A percentile compares a stretch with the other conserved stretches of the same genome.
Conservation (phyloP, 2,797 vertebrate species). For the Astyanax mexicanus region DNA sequence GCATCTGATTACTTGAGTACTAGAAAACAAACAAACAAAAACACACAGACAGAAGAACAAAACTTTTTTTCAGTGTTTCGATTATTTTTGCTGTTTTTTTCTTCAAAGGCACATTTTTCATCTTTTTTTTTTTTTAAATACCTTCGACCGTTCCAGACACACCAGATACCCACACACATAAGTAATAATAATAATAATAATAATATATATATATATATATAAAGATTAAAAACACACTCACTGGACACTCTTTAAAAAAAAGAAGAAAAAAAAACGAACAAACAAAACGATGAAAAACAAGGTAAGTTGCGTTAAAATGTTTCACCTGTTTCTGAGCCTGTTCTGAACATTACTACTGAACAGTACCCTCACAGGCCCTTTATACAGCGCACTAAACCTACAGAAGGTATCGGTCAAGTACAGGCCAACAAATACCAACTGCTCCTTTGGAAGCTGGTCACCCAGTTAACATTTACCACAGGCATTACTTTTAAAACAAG, state of each 20-base stretch:
- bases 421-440: no score
- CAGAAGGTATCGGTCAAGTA: neutral
- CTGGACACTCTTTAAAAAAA: slow-evolving; percentile 31
- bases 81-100: slow-evolving; percentile 53
- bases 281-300: no score
- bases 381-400: slow-evolving; percentile 32
- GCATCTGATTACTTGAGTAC: slow-evolving; percentile 48
- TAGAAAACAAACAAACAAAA: slow-evolving; percentile 40
- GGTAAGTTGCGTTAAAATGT: slow-evolving; percentile 11
- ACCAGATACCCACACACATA: slow-evolving; percentile 41
- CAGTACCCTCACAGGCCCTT: slow-evolving; percentile 3
- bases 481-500: slow-evolving; percentile 6
- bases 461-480: neutral
- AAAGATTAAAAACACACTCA: slow-evolving; percentile 34
- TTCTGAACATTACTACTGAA: slow-evolving; percentile 10
- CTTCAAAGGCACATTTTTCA: slow-evolving; percentile 66
- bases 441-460: slow-evolving; percentile 23
- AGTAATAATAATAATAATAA: slow-evolving; percentile 26
- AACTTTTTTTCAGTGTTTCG: slow-evolving; percentile 65
- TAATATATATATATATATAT: no score
- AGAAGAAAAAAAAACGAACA: neutral
- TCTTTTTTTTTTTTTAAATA: slow-evolving; percentile 66
- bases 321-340: no score
- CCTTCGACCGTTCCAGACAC: slow-evolving; percentile 31
- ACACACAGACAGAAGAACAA: slow-evolving; percentile 34